Base-by-base conservation (phyloP, 2,888 invertebrate species). In the Drosophila kokeensis region DNA sequence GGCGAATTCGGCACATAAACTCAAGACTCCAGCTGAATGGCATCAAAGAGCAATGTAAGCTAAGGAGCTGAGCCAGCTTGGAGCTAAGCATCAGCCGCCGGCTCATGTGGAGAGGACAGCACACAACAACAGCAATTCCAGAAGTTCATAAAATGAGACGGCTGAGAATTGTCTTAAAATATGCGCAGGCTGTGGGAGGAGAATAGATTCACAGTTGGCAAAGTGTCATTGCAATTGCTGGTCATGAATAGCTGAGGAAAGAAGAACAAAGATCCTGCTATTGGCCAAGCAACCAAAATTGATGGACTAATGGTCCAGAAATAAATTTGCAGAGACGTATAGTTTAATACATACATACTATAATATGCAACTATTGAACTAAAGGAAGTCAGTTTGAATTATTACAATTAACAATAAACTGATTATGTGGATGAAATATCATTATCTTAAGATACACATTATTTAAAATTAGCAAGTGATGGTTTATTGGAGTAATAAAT, bases 81-180 rank as follows among this genome's bases (percentile, higher is more conserved):
- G 27, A 54, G 53, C 67, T 50, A 21, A 68, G 50, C 71, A 74
- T 29, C 70, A 59, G 60, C 67, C 63, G 64, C 65, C 73, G 64
- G 21, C 63, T 69, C 75, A 70, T 72, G 62, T 59, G 66, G 72
- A 72, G 65, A 67, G 66, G 21, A 21, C 69, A 50, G 48, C 36
- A 63, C 10, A 38, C 55, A 8, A 29, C 21, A 53, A 52, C 50
- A 62, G 48, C 36, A 63, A 58, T 38, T 65, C 54, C 36, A 59
- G 62, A 38, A 79, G 75, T 69, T 81, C 66, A 76, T 69, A 77
- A 81, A 83, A 83, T 57, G 63, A 52, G 71, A 55, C 60, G 57
- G 30, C 76, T 50, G 68, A 73, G 73, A 76, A 75, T 80, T 72
- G 72, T 68, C 81, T 69, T 70, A 45, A 80, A 74, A 75, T 82